phyloP scores from a whole-genome alignment of 1,140 invertebrate genomes.

The Drosophila kepulauana region DNA sequence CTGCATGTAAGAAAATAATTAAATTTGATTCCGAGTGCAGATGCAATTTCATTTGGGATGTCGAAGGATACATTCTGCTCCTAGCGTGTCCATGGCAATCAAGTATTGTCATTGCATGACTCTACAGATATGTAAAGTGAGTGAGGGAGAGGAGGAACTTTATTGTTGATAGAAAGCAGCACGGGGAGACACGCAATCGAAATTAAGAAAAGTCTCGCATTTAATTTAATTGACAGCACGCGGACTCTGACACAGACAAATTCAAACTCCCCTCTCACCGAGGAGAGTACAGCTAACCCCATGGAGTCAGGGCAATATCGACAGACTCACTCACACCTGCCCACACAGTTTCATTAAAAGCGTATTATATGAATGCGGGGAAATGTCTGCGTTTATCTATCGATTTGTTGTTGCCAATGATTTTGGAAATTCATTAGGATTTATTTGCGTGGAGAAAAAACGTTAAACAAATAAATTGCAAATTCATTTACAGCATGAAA shows the following conservation, averaged over 20 bases:
- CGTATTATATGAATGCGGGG: slow-evolving; percentile 56
- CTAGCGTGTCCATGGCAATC: slow-evolving; percentile 69
- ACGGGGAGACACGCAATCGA: slow-evolving; percentile 64
- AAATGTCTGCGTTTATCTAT: slow-evolving; percentile 35
- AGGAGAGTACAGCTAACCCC: background rate
- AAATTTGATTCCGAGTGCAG: slow-evolving; percentile 64
- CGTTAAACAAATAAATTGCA: slow-evolving; percentile 69
- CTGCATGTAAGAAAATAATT: slow-evolving; percentile 81
- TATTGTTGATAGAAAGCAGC: background rate
- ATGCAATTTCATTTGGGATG: slow-evolving; percentile 34
- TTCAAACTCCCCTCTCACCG: slow-evolving; percentile 12
- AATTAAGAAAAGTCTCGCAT: slow-evolving; percentile 75
- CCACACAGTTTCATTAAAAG: slow-evolving; percentile 69
- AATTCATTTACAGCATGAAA: slow-evolving; percentile 73
- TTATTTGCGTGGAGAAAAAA: slow-evolving; percentile 57
- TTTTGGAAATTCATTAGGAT: slow-evolving; percentile 79
- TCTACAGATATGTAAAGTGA: slow-evolving; percentile 38
- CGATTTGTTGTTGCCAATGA: slow-evolving; percentile 41
- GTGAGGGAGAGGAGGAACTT: background rate
- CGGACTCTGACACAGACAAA: slow-evolving; percentile 49
- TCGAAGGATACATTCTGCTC: slow-evolving; percentile 7
- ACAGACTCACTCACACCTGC: slow-evolving; percentile 29
- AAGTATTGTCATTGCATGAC: slow-evolving; percentile 81
- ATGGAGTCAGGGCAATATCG: background rate
- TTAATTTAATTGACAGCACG: slow-evolving; percentile 81